Conservation (phyloP, 2,797 vertebrate species). For the Mastacembelus armatus region DNA sequence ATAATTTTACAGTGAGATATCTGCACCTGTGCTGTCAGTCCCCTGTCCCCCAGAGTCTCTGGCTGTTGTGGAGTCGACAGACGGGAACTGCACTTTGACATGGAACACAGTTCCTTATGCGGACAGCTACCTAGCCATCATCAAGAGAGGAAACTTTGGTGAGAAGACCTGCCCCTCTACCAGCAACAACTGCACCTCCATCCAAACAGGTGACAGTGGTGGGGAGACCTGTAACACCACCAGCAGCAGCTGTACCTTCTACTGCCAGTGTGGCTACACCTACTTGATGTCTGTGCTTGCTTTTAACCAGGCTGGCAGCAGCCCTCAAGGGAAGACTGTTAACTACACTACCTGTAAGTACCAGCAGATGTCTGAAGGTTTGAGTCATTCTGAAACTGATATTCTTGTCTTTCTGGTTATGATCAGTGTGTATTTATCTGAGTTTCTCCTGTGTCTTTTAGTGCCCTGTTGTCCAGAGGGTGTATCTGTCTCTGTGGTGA, state of each 20-base stretch:
- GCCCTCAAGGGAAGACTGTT: slow-evolving; percentile 84
- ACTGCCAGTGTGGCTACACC: slow-evolving; percentile 90
- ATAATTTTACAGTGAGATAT: no score
- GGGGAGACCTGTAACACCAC: slow-evolving; percentile 90
- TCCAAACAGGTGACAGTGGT: slow-evolving; percentile 83
- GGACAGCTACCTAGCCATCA: slow-evolving; percentile 86
- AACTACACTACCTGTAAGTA: slow-evolving; percentile 90
- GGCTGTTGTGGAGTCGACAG: slow-evolving; percentile 75
- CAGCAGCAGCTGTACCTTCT: slow-evolving; percentile 83
- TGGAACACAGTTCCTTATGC: slow-evolving; percentile 83
- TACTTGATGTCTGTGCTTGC: slow-evolving; percentile 91
- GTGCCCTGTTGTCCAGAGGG: slow-evolving; percentile 91
- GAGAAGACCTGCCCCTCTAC: slow-evolving; percentile 90
- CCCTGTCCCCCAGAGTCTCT: slow-evolving; percentile 89
- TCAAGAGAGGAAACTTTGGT: slow-evolving; percentile 86
- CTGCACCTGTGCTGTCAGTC: slow-evolving; percentile 79
- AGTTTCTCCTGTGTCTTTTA: slow-evolving; percentile 60
- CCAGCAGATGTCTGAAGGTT: neutral
- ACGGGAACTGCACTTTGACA: slow-evolving; percentile 85
- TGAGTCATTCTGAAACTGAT: neutral
- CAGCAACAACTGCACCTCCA: no score
- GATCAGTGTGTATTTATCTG: neutral
- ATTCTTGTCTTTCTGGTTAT: neutral
- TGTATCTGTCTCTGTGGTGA: slow-evolving; percentile 78
- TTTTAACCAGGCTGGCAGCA: slow-evolving; percentile 88